phyloP scores from a whole-genome alignment of 1,140 invertebrate species.

The Drosophila willistoni region DNA sequence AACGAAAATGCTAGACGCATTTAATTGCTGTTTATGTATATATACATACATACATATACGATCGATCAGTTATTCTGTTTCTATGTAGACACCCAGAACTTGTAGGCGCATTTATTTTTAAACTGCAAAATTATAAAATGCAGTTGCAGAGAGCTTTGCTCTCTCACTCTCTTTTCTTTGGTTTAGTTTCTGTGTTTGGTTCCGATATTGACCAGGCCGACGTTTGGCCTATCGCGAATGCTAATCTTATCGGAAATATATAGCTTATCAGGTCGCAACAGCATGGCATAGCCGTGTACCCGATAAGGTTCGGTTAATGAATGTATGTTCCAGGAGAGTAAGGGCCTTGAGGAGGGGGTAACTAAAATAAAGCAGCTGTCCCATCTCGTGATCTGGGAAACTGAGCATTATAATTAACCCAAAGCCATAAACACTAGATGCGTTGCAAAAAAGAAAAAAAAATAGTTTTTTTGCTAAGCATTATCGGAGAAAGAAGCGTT shows the following conservation, averaged over 20 bases:
- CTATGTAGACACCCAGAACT: background rate
- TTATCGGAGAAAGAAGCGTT: background rate
- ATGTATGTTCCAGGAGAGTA: background rate
- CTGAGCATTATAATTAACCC: background rate
- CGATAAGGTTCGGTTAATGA: slow-evolving; percentile 4
- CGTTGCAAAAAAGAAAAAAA: background rate
- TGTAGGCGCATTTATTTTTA: background rate
- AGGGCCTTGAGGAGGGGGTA: background rate
- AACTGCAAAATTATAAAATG: background rate
- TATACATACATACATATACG: too few species aligned
- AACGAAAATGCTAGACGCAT: too few species aligned
- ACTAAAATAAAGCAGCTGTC: background rate
- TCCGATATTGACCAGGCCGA: slow-evolving; percentile 1
- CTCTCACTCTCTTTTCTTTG: background rate
- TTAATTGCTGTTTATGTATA: background rate
- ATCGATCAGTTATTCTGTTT: background rate
- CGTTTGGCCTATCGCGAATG: background rate
- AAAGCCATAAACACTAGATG: background rate
- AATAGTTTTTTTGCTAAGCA: background rate
- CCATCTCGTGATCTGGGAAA: background rate
- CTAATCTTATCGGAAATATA: slow-evolving; percentile 9
- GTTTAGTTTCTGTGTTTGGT: background rate
- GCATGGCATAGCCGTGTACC: background rate
- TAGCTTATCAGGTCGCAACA: slow-evolving; percentile 2
- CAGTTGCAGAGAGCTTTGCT: background rate